phyloP scores from a whole-genome alignment of 2,888 invertebrate species.

The Spilarctia lutea region DNA sequence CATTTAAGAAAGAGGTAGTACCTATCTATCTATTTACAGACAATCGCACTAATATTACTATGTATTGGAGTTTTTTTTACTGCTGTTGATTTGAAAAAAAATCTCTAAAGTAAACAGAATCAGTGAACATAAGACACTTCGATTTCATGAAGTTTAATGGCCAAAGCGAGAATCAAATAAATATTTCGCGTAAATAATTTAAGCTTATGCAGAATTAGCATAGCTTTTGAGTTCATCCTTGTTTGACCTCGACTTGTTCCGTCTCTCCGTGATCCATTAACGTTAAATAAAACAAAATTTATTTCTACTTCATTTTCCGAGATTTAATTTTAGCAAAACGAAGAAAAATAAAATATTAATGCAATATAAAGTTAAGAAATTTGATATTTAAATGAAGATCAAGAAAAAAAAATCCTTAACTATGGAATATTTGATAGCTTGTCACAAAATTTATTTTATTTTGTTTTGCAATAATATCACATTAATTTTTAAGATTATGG shows the following conservation, averaged over 20 bases:
- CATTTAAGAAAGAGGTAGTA: no score
- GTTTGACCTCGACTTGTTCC: slow-evolving; percentile 13
- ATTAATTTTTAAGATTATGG: not conserved
- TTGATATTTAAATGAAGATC: slow-evolving; percentile 31
- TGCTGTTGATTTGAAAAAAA: not conserved
- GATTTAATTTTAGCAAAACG: slow-evolving; percentile 34
- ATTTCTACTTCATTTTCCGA: slow-evolving; percentile 52
- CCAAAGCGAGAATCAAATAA: slow-evolving; percentile 42
- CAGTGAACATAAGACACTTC: slow-evolving; percentile 34
- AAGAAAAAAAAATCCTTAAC: slow-evolving; percentile 7
- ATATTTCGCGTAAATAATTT: slow-evolving; percentile 40
- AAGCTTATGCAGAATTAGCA: slow-evolving; percentile 39
- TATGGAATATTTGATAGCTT: slow-evolving; percentile 9
- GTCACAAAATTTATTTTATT: slow-evolving; percentile 3
- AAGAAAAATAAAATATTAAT: slow-evolving; percentile 41
- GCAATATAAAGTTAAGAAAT: slow-evolving; percentile 46
- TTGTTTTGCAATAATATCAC: not conserved
- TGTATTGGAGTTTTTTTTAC: not conserved
- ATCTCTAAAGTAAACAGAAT: slow-evolving; percentile 23
- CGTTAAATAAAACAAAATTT: slow-evolving; percentile 55
- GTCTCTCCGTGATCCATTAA: slow-evolving; percentile 31
- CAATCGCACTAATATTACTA: no score
- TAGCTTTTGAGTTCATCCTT: slow-evolving; percentile 32
- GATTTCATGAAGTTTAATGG: slow-evolving; percentile 36
- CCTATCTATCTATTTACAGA: no score